These are phyloP conservation scores for Labrus mixtus DNA, from an alignment of 2,113 vertebrate species.

Conservation along the genomic window DNA sequence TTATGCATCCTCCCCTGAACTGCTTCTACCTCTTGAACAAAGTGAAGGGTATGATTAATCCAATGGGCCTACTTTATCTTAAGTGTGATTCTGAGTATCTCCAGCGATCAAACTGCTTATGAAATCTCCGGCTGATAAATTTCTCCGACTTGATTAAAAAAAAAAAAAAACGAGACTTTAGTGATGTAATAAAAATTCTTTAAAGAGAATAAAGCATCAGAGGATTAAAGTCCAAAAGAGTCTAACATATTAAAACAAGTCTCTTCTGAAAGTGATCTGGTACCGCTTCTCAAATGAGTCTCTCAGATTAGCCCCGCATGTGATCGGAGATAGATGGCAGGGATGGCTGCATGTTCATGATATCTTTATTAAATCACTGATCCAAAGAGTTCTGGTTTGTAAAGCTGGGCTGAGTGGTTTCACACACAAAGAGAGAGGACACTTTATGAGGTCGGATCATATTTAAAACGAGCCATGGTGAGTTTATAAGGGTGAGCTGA, in stretches of 20 bases:
- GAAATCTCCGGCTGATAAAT: conserved; percentile 4
- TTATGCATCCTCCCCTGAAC: neutral
- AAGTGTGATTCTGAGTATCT: conserved; percentile 6
- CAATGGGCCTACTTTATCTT: neutral
- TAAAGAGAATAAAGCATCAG: neutral
- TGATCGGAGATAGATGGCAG: conserved; percentile 12
- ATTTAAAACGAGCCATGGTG: conserved; percentile 4
- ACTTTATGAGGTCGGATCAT: neutral
- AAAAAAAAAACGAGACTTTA: conserved; percentile 7
- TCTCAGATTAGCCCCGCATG: neutral
- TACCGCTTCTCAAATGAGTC: neutral
- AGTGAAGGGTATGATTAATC: neutral
- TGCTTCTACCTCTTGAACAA: neutral
- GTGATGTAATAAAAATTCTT: neutral
- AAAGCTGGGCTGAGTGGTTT: neutral
- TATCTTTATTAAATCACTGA: conserved; percentile 2
- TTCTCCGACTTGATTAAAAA: conserved; percentile 20
- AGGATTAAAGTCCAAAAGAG: neutral
- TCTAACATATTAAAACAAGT: neutral
- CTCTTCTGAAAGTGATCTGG: conserved; percentile 5
- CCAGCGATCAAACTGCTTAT: conserved; percentile 9
- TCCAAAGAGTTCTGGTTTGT: neutral
- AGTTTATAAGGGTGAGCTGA: conserved; percentile 6
- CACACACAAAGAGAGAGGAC: neutral
- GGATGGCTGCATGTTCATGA: conserved; percentile 1